Conservation (phyloP, 2,888 invertebrate species). For the Pasiphila rectangulata region DNA sequence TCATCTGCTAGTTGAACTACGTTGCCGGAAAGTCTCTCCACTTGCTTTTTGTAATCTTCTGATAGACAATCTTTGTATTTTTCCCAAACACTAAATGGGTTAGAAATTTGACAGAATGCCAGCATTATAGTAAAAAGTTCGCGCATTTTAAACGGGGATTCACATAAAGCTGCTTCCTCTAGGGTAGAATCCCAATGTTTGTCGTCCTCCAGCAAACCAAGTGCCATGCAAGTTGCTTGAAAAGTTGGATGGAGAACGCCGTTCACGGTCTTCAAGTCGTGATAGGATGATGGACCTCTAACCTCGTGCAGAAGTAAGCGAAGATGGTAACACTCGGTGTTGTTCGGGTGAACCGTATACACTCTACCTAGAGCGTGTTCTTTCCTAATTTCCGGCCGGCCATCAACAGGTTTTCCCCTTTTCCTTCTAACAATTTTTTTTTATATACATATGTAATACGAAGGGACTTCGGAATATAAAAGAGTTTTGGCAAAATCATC, state of each 20-base stretch:
- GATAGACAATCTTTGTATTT: too few species aligned
- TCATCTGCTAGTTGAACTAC: too few species aligned
- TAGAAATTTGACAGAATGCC: too few species aligned
- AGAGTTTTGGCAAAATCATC: constrained; percentile 14
- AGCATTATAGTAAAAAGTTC: too few species aligned
- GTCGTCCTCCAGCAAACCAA: background rate
- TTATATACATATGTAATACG: constrained; percentile 4
- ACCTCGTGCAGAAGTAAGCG: background rate
- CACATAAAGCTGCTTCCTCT: background rate
- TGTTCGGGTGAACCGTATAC: constrained; percentile 8
- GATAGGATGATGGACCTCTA: background rate
- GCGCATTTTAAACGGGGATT: too few species aligned
- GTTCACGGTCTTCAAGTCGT: background rate
- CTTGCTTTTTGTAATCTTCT: too few species aligned
- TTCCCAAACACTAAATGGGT: too few species aligned
- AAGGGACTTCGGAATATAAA: constrained; percentile 7
- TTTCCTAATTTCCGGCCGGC: constrained; percentile 4
- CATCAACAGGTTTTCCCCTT: background rate
- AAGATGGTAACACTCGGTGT: constrained; percentile 6
- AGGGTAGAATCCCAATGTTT: background rate
- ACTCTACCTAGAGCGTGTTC: constrained; percentile 11
- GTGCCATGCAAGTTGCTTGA: background rate
- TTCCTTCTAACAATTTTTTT: constrained; percentile 6
- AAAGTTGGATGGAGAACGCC: background rate
- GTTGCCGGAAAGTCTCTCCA: too few species aligned